Conservation (phyloP, 2,113 vertebrate species). For the Oryzias melastigma region DNA sequence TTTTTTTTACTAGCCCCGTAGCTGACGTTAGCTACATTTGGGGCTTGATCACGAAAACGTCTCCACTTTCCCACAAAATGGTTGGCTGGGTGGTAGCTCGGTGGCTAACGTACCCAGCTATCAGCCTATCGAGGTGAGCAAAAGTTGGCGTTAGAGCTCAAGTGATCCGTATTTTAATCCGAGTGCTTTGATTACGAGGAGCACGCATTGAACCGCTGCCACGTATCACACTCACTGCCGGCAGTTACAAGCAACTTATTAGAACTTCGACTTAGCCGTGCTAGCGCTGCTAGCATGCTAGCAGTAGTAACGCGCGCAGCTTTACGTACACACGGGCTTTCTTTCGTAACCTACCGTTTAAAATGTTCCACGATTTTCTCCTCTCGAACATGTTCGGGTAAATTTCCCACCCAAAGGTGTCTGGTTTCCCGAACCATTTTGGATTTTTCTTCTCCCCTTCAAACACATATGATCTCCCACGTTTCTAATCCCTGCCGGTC, state of each 20-base stretch:
- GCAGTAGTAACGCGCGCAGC: conserved; percentile 56
- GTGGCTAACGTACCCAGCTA: conserved; percentile 50
- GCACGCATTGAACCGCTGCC: not conserved
- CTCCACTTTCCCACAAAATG: conserved; percentile 72
- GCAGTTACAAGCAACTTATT: not conserved
- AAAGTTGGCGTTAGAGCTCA: conserved; percentile 42
- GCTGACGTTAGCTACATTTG: conserved; percentile 34
- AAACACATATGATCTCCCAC: conserved; percentile 74
- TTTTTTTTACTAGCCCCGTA: not conserved
- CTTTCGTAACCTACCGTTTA: conserved; percentile 90
- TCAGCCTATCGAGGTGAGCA: conserved; percentile 16
- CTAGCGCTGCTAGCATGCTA: conserved; percentile 45
- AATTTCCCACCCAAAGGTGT: conserved; percentile 99
- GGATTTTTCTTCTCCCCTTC: conserved; percentile 69
- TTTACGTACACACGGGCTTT: conserved; percentile 32
- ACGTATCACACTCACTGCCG: not conserved
- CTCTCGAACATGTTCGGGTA: conserved; percentile 98
- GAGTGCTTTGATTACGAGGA: rapidly evolving
- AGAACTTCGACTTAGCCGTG: conserved; percentile 19
- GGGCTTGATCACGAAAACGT: conserved; percentile 60
- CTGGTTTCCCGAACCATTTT: conserved; percentile 99
- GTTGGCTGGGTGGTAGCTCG: conserved; percentile 60
- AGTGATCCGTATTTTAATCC: not conserved
- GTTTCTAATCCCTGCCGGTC: conserved; percentile 72
- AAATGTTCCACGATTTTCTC: conserved; percentile 99